Percentiles rank a stretch among this genome's conserved stretches.
Conservation (phyloP, 2,113 vertebrate genomes). For the Cnemophilus loriae region DNA sequence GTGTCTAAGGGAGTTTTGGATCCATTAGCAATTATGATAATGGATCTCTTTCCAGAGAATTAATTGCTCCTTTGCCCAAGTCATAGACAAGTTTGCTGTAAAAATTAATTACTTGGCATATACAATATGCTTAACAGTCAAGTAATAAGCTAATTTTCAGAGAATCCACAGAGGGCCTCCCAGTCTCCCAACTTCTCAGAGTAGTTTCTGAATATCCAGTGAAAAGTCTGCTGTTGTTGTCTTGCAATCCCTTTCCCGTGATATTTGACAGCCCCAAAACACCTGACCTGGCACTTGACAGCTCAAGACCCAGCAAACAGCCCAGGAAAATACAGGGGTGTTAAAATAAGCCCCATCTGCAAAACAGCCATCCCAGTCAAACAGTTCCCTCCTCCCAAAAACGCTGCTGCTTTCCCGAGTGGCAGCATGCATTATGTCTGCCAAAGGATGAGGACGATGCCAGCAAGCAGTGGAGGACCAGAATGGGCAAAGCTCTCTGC, state of each 20-base stretch:
- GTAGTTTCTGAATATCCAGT: background rate
- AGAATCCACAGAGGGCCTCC: background rate
- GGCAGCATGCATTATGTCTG: background rate
- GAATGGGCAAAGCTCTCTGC: background rate
- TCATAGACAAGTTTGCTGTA: conserved; percentile 49
- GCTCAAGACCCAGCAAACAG: background rate
- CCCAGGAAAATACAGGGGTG: background rate
- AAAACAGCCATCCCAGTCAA: background rate
- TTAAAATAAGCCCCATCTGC: background rate
- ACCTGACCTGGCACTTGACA: background rate
- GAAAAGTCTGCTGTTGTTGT: background rate
- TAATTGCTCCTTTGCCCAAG: conserved; percentile 57
- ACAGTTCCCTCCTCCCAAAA: background rate
- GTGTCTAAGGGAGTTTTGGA: conserved; percentile 6
- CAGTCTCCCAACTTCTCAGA: background rate
- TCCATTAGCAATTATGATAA: conserved; percentile 65
- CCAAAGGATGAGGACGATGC: background rate
- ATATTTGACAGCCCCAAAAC: background rate
- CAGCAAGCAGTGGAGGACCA: background rate
- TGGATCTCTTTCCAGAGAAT: conserved; percentile 28
- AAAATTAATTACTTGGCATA: conserved; percentile 68
- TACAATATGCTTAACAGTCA: conserved; percentile 36
- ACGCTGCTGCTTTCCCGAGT: accelerated
- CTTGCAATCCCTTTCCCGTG: background rate
- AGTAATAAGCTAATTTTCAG: conserved; percentile 55